Percentiles rank a stretch among this genome's conserved stretches.
Conservation (phyloP, 2,797 vertebrate genomes). For the Glossophaga mutica region DNA sequence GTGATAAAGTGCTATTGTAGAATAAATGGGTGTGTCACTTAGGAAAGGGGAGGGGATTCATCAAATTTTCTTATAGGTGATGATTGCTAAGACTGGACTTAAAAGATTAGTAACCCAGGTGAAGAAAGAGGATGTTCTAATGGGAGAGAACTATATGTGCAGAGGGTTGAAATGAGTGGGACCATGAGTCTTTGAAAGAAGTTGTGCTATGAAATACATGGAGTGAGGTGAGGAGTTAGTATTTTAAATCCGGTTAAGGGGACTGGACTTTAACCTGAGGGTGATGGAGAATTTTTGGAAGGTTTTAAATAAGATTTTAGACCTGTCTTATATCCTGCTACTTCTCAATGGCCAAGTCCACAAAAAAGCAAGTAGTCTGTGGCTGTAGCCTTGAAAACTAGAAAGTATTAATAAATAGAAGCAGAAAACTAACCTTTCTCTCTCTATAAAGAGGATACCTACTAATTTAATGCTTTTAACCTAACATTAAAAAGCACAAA, state of each 20-base stretch:
- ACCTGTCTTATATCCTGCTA: neutral
- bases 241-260: neutral
- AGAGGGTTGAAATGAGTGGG: neutral
- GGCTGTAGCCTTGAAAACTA: neutral
- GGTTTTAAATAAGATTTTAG: neutral
- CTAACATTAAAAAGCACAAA: neutral
- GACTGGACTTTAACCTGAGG: neutral
- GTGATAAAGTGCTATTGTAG: neutral
- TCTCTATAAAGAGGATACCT: neutral
- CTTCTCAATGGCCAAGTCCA: neutral
- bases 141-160: neutral
- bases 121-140: neutral
- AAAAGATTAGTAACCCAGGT: neutral
- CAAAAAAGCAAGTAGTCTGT: neutral
- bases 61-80: neutral
- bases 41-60: neutral
- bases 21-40: neutral
- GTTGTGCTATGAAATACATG: neutral
- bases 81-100: neutral
- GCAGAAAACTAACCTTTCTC: neutral
- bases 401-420: neutral
- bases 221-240: neutral
- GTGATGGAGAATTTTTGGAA: neutral
- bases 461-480: neutral
- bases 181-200: neutral